Evolutionary conservation across 2,113 vertebrate species (phyloP).

Genomic region (Malurus elegans): DNA sequence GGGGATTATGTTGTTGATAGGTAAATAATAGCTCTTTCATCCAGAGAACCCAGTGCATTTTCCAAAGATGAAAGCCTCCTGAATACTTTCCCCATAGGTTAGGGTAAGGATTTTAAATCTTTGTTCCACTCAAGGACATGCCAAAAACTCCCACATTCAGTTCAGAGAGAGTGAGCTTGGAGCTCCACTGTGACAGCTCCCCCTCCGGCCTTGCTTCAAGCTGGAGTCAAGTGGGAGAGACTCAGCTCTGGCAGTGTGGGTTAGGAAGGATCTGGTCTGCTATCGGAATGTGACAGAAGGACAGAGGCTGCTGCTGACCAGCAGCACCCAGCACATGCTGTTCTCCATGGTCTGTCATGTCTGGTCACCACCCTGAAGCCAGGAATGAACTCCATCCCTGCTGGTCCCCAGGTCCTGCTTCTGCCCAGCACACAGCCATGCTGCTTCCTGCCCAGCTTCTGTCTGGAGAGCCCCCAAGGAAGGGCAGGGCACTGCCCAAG

Average conservation of each 20-base stretch:
- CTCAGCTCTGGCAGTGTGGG: background rate
- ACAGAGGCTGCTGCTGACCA: background rate
- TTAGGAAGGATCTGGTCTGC: background rate
- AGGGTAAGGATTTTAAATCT: slow-evolving; percentile 13
- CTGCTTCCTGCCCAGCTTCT: background rate
- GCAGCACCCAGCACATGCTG: background rate
- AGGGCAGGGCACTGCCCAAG: background rate
- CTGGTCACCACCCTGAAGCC: background rate
- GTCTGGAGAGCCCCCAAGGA: background rate
- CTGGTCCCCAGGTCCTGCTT: background rate
- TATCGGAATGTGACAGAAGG: accelerated
- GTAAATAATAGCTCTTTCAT: slow-evolving; percentile 67
- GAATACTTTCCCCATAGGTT: slow-evolving; percentile 14
- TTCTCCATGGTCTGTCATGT: background rate
- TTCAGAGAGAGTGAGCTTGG: background rate
- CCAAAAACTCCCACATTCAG: background rate
- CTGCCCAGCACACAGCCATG: background rate
- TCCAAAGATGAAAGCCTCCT: slow-evolving; percentile 50
- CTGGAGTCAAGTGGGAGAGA: background rate
- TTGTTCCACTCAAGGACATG: background rate
- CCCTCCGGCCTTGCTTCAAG: background rate
- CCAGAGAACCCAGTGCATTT: slow-evolving; percentile 20
- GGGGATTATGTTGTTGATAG: slow-evolving; percentile 61
- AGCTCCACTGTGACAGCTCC: background rate
- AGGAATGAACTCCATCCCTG: background rate